Percentiles rank a stretch among this genome's conserved stretches.
Conservation (phyloP, 2,797 vertebrate species). For the Tachyglossus aculeatus region DNA sequence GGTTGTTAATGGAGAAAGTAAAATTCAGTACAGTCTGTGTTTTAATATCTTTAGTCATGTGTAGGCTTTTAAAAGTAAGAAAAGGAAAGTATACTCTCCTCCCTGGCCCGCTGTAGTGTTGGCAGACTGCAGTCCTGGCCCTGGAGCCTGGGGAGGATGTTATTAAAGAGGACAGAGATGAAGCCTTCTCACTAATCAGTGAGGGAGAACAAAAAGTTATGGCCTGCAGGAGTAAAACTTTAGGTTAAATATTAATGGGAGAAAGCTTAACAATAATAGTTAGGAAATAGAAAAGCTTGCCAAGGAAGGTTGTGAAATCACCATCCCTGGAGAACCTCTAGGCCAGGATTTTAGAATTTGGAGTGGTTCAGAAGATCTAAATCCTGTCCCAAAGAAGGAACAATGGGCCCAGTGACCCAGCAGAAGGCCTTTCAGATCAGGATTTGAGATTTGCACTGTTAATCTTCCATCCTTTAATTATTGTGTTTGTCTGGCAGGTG, state of each 20-base stretch:
- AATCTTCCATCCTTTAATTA: too few species aligned
- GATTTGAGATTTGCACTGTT: constrained; percentile 39
- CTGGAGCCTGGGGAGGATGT: not conserved
- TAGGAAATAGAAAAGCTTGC: constrained; percentile 52
- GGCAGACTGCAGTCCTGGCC: not conserved
- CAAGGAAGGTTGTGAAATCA: not conserved
- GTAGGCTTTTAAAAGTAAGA: constrained; percentile 10
- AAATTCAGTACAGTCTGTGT: constrained; percentile 50
- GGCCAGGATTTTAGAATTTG: too few species aligned
- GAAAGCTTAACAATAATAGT: not conserved
- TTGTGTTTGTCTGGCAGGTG: not conserved
- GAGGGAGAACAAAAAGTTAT: constrained; percentile 2
- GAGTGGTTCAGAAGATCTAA: too few species aligned
- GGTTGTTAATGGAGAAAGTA: too few species aligned
- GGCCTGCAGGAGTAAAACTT: constrained; percentile 6
- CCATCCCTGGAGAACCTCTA: too few species aligned
- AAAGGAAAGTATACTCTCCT: not conserved
- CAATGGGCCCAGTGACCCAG: not conserved
- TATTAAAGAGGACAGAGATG: constrained; percentile 8
- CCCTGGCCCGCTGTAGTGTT: not conserved
- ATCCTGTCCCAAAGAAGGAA: too few species aligned
- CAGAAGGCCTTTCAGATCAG: not conserved
- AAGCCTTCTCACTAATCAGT: constrained; percentile 18
- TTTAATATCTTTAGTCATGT: constrained; percentile 59
- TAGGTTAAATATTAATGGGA: constrained; percentile 26